Percentiles rank a stretch among this genome's conserved stretches.
phyloP scores from a whole-genome alignment of 2,797 vertebrate species.

The Sparidentex hasta region DNA sequence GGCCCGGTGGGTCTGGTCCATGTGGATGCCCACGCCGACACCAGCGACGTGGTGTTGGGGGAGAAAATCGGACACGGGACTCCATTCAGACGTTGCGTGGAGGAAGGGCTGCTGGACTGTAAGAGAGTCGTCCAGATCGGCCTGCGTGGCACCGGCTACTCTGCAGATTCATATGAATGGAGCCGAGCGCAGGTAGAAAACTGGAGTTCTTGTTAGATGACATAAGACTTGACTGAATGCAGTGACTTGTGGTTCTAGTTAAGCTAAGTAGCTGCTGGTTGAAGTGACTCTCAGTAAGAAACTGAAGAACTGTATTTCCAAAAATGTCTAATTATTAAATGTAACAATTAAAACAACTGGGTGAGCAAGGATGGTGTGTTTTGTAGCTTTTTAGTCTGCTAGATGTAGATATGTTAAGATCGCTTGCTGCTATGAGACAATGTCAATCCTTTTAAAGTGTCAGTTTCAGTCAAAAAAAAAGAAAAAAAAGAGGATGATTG shows the following conservation, averaged over 20 bases:
- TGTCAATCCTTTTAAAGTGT: too few species aligned
- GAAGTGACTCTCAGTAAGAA: too few species aligned
- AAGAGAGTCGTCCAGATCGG: conserved; percentile 92
- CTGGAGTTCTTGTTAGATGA: neutral
- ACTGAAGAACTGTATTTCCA: too few species aligned
- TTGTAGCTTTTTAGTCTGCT: too few species aligned
- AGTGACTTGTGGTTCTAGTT: too few species aligned
- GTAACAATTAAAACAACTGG: too few species aligned
- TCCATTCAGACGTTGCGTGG: conserved; percentile 92
- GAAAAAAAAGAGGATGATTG: too few species aligned
- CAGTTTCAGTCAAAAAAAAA: neutral
- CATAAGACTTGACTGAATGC: neutral
- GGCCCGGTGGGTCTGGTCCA: conserved; percentile 94
- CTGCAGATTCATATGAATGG: conserved; percentile 87
- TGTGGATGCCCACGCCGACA: conserved; percentile 94
- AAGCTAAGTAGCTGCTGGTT: too few species aligned
- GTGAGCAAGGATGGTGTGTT: too few species aligned
- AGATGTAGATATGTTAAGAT: too few species aligned
- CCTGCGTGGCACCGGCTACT: conserved; percentile 89
- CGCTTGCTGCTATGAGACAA: too few species aligned
- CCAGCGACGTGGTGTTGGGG: conserved; percentile 86
- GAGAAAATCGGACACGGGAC: conserved; percentile 93
- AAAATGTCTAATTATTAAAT: too few species aligned
- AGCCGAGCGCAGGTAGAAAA: conserved; percentile 87
- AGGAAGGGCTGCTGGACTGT: conserved; percentile 93